A percentile compares a stretch with the other conserved stretches of the same genome.
Conservation (phyloP, 2,888 invertebrate species). For the Tethea ocularis region DNA sequence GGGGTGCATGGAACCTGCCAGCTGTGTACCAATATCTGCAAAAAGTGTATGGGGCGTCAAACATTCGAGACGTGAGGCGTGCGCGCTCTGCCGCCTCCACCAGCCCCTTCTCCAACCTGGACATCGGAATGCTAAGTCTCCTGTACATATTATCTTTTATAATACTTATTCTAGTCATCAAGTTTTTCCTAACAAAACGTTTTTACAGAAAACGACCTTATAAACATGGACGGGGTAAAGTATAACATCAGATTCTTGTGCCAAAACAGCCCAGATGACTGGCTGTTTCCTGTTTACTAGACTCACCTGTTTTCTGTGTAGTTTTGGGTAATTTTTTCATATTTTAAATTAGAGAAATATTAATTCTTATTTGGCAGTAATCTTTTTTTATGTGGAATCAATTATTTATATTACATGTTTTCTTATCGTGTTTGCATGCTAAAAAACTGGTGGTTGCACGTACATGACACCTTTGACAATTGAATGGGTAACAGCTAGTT, state of each 20-base stretch:
- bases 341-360: background rate
- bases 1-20: conserved; percentile 85
- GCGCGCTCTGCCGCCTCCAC: conserved; percentile 49
- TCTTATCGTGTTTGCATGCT: background rate
- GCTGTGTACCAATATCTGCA: conserved; percentile 86
- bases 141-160: conserved; percentile 89
- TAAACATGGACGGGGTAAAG: conserved; percentile 88
- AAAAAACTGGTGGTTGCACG: background rate
- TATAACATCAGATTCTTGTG: conserved; percentile 69
- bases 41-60: conserved; percentile 67
- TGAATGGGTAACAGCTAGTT: conserved; percentile 2
- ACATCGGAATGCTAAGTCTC: conserved; percentile 90
- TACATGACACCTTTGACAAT: background rate
- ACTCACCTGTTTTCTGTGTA: conserved; percentile 15
- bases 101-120: conserved; percentile 86
- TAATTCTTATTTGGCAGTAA: background rate
- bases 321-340: conserved; percentile 16
- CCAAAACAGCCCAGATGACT: background rate
- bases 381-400: background rate
- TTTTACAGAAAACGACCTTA: conserved; percentile 89
- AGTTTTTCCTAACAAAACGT: conserved; percentile 88
- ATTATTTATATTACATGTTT: background rate
- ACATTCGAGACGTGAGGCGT: conserved; percentile 50
- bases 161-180: conserved; percentile 89
- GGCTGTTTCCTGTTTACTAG: conserved; percentile 12